Evolutionary conservation across 2,888 invertebrate genomes (phyloP).

Genomic region (Omphaloscelis lunosa): DNA sequence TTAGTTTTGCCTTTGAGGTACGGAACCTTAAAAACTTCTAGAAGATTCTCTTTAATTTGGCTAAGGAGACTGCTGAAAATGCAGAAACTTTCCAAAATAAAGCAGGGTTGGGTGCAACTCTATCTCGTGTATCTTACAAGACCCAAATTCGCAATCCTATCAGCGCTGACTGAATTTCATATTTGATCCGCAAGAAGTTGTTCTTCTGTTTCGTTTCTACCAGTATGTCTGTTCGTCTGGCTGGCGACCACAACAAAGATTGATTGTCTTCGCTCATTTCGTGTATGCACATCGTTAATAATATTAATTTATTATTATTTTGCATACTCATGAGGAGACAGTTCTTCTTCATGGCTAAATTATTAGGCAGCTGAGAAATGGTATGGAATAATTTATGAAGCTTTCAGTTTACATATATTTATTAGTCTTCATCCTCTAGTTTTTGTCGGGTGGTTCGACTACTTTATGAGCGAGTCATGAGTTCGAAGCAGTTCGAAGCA

Average conservation of each 20-base stretch:
- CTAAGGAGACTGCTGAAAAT: too few species aligned
- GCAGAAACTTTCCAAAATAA: neutral
- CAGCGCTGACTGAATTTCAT: neutral
- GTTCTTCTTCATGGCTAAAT: neutral
- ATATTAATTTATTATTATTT: slow-evolving; percentile 13
- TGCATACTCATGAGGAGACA: neutral
- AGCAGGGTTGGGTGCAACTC: neutral
- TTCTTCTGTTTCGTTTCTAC: neutral
- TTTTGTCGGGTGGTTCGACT: neutral
- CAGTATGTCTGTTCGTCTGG: neutral
- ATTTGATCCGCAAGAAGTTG: neutral
- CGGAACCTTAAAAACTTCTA: too few species aligned
- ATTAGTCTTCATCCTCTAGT: too few species aligned
- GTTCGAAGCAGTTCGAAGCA: too few species aligned
- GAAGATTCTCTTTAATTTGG: too few species aligned
- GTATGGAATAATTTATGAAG: neutral
- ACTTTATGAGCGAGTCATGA: neutral
- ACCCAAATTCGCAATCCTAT: neutral
- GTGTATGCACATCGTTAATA: slow-evolving; percentile 11
- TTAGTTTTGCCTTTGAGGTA: too few species aligned
- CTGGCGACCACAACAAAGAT: slow-evolving; percentile 28
- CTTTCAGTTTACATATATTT: neutral
- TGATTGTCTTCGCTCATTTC: slow-evolving; percentile 29
- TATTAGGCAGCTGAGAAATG: neutral
- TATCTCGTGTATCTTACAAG: neutral